Evolutionary conservation across 2,797 vertebrate genomes (phyloP).

Genomic region (Arvicola amphibius): DNA sequence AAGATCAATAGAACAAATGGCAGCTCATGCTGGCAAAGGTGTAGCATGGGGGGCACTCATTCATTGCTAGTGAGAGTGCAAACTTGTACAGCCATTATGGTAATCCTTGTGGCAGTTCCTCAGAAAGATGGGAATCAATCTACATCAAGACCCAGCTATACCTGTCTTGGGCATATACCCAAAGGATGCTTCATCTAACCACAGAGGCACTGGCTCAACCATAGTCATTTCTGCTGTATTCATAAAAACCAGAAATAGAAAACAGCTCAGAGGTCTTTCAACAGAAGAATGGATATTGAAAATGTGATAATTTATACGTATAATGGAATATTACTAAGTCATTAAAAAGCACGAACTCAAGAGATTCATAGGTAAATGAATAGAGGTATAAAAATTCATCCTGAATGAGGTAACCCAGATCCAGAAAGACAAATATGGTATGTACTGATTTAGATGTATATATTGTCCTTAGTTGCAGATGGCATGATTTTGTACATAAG

Average conservation of each 20-base stretch:
- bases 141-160: not conserved
- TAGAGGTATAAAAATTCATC: not conserved
- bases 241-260: not conserved
- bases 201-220: not conserved
- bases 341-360: not conserved
- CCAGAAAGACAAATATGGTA: not conserved
- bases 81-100: not conserved
- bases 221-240: not conserved
- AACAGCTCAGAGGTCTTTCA: not conserved
- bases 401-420: not conserved
- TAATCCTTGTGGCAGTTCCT: not conserved
- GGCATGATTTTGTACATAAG: not conserved
- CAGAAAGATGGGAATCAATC: not conserved
- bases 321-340: not conserved
- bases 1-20: not conserved
- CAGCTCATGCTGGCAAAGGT: not conserved
- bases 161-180: not conserved
- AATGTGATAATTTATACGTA: not conserved
- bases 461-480: not conserved
- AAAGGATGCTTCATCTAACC: not conserved
- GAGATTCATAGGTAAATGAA: not conserved
- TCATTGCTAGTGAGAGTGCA: not conserved
- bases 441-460: not conserved
- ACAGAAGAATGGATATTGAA: not conserved
- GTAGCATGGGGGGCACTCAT: not conserved